Percentiles rank a stretch among this genome's conserved stretches.
Evolutionary conservation across 2,797 vertebrate species (phyloP).

Genomic region (Siniperca undulata): DNA sequence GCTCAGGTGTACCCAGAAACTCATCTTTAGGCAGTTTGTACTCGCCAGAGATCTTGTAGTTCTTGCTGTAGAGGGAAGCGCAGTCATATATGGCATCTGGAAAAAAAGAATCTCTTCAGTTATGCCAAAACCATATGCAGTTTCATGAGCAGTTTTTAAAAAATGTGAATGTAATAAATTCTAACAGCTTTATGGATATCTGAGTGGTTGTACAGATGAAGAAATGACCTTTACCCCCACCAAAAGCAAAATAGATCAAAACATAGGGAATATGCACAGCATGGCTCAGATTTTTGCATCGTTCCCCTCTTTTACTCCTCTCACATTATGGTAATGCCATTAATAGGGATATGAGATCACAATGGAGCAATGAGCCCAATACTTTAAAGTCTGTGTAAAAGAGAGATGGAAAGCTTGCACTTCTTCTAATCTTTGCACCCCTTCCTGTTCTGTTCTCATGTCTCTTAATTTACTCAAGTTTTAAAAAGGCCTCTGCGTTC

Average conservation of each 20-base stretch:
- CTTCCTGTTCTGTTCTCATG: slow-evolving; percentile 64
- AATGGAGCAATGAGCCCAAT: slow-evolving; percentile 32
- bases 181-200: slow-evolving; percentile 38
- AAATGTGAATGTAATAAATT: slow-evolving; percentile 51
- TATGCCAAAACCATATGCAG: slow-evolving; percentile 62
- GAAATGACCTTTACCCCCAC: slow-evolving; percentile 30
- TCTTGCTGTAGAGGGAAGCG: slow-evolving; percentile 93
- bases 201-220: slow-evolving; percentile 53
- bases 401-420: slow-evolving; percentile 51
- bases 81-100: slow-evolving; percentile 97
- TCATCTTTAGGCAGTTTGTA: slow-evolving; percentile 97
- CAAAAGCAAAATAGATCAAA: slow-evolving; percentile 38
- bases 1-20: slow-evolving; percentile 93
- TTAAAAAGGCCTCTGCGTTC: slow-evolving; percentile 72
- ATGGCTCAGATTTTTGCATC: slow-evolving; percentile 22
- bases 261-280: slow-evolving; percentile 9
- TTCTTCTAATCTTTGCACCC: slow-evolving; percentile 69
- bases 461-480: slow-evolving; percentile 61
- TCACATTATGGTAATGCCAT: slow-evolving; percentile 48
- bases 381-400: slow-evolving; percentile 19
- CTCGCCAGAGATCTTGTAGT: slow-evolving; percentile 94
- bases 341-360: slow-evolving; percentile 46
- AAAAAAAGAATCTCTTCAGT: slow-evolving; percentile 28
- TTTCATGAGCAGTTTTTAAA: slow-evolving; percentile 24
- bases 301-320: slow-evolving; percentile 9